Base-by-base conservation (phyloP, 1,140 invertebrate species). In the Drosophila bipectinata region DNA sequence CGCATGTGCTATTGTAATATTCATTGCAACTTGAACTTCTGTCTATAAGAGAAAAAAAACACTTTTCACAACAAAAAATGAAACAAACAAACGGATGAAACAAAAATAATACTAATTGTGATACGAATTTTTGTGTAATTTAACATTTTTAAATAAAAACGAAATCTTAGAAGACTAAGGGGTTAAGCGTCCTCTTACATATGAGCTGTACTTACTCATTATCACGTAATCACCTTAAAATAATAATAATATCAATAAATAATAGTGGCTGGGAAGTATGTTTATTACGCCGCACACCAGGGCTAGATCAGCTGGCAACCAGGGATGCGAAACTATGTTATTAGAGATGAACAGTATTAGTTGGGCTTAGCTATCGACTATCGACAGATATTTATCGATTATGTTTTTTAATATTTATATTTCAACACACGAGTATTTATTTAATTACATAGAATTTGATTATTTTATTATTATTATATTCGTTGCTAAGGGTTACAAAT, bases 21-120 rank as follows among this genome's bases (percentile, higher is more conserved):
- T 45, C 64, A 69, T 62, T 66, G 47, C 69, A 49, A 58, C 57
- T 26, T 68, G 44, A 47, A 47, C 44, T 47, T 47, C 12, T 21
- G 15, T 47, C 41, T 44, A 15, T 44, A 44, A 44, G 41, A 44
- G 41, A 8, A 44, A 44, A 18, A 44, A 55, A 64, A 61, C 77
- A 79, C 64, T 71, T 73, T 77, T 76, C 57, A 79, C 72, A 72
- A 63, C 72, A 77, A 76, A 79, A 66, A 83, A 76, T 61, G 45
- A 83, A 52, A 63, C 81, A 26, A 32, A 53, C 59, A 15, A 69
- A 69, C 45, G 67, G 52, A 71, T 57, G 67, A 71, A 69, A 83
- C 73, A 81, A 84, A 77, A 8, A 88, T 83, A 88, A 88, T 88
- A 88, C 84, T 89, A 77, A 88, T 88, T 88, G 83, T 88, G 83